phyloP scores from a whole-genome alignment of 2,113 vertebrate species.

The Sebastes schlegelii region DNA sequence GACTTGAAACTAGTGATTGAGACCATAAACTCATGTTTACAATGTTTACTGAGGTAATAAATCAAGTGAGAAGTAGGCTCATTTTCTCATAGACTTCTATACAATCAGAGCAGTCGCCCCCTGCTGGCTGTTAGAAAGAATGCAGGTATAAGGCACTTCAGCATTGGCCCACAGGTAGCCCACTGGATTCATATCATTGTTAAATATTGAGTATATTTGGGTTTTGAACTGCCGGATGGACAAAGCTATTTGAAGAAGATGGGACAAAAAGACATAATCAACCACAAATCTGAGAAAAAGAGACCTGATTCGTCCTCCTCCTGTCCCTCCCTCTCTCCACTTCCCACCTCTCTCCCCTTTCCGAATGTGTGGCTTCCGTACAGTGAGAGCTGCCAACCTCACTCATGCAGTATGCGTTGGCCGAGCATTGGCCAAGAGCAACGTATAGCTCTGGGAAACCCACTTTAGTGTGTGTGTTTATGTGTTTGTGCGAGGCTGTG shows the following conservation, averaged over 20 bases:
- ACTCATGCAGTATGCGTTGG: slow-evolving; percentile 29
- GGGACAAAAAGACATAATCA: background rate
- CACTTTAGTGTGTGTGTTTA: slow-evolving; percentile 62
- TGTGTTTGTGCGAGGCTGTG: slow-evolving; percentile 64
- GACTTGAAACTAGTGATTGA: no score
- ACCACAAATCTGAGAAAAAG: background rate
- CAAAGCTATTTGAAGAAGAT: background rate
- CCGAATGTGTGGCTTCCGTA: slow-evolving; percentile 53
- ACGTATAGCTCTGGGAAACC: slow-evolving; percentile 49
- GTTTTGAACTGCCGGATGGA: background rate
- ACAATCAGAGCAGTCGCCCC: no score
- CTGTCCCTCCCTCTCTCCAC: no score
- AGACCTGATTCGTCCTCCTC: background rate
- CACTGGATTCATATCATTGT: background rate
- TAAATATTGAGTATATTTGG: background rate
- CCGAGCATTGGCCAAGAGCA: slow-evolving; percentile 51
- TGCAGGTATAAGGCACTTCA: no score
- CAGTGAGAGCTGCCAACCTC: slow-evolving; percentile 56
- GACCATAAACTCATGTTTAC: no score
- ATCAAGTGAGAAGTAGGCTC: no score
- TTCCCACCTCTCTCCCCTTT: background rate
- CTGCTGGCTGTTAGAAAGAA: no score
- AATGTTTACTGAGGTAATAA: no score
- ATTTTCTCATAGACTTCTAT: no score
- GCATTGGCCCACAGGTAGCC: no score